Conservation (phyloP, 2,797 vertebrate species). For the Gadopsis marmoratus region DNA sequence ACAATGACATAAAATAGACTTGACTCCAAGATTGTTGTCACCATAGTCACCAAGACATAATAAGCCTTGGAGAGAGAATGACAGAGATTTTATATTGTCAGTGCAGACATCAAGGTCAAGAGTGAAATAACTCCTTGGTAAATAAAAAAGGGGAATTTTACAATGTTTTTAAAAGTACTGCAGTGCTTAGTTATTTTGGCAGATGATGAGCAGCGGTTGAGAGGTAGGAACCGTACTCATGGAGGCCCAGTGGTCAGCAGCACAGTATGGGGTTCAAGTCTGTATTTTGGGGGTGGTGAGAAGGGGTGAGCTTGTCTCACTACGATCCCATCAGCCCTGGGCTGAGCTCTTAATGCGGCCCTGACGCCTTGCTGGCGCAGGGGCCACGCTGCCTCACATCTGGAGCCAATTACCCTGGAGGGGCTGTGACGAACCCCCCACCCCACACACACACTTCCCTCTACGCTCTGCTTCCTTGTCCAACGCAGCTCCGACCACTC, state of each 20-base stretch:
- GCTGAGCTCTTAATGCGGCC: slow-evolving; percentile 85
- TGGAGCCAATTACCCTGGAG: slow-evolving; percentile 93
- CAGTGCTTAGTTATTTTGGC: slow-evolving; percentile 45
- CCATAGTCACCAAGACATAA: slow-evolving; percentile 44
- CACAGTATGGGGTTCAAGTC: slow-evolving; percentile 54
- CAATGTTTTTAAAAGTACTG: slow-evolving; percentile 21
- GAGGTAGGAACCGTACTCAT: slow-evolving; percentile 8
- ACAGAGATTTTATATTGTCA: slow-evolving; percentile 21
- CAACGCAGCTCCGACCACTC: slow-evolving; percentile 62
- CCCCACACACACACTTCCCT: slow-evolving; percentile 48
- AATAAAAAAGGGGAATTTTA: slow-evolving; percentile 40
- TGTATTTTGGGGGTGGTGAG: slow-evolving; percentile 53
- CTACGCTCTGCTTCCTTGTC: slow-evolving; percentile 51
- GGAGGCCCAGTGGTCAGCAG: slow-evolving; percentile 61
- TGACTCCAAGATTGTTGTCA: slow-evolving; percentile 38
- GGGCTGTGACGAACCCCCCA: slow-evolving; percentile 90
- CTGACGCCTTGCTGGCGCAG: slow-evolving; percentile 90
- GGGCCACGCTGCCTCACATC: slow-evolving; percentile 89
- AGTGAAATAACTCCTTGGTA: slow-evolving; percentile 41
- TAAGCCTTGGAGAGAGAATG: slow-evolving; percentile 20
- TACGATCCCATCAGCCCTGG: slow-evolving; percentile 74
- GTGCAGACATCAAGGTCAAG: slow-evolving; percentile 39
- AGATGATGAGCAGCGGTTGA: slow-evolving; percentile 40
- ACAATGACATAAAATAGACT: slow-evolving; percentile 40
- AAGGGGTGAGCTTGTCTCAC: slow-evolving; percentile 61